phyloP scores from a whole-genome alignment of 2,113 vertebrate species.

The Sylvia atricapilla region DNA sequence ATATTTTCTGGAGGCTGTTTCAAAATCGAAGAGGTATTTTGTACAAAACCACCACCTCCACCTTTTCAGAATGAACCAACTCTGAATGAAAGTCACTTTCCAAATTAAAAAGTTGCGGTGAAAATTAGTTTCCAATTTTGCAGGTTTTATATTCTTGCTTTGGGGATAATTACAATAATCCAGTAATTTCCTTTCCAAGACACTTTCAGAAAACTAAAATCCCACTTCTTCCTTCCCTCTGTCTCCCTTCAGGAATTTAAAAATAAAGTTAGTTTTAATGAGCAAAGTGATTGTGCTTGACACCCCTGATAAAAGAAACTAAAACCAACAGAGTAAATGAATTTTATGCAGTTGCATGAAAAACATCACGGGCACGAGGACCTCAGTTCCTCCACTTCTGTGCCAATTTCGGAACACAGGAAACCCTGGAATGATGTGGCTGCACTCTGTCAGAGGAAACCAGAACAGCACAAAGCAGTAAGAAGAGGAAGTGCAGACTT shows the following conservation, averaged over 20 bases:
- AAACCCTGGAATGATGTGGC: neutral
- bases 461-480: accelerated
- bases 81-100: neutral
- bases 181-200: neutral
- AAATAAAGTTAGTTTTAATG: neutral
- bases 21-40: neutral
- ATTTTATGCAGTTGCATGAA: neutral
- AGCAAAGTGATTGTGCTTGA: neutral
- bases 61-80: neutral
- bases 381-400: neutral
- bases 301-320: neutral
- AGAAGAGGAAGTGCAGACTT: neutral
- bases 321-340: neutral
- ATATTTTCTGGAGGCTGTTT: neutral
- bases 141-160: neutral
- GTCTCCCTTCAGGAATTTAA: neutral
- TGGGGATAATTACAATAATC: neutral
- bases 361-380: accelerated
- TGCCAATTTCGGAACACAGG: neutral
- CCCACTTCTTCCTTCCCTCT: neutral
- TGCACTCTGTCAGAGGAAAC: neutral
- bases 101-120: neutral
- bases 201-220: neutral
- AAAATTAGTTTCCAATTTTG: neutral
- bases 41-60: neutral